Evolutionary conservation across 2,113 vertebrate genomes (phyloP).

Genomic region (Rhinolophus ferrumequinum): DNA sequence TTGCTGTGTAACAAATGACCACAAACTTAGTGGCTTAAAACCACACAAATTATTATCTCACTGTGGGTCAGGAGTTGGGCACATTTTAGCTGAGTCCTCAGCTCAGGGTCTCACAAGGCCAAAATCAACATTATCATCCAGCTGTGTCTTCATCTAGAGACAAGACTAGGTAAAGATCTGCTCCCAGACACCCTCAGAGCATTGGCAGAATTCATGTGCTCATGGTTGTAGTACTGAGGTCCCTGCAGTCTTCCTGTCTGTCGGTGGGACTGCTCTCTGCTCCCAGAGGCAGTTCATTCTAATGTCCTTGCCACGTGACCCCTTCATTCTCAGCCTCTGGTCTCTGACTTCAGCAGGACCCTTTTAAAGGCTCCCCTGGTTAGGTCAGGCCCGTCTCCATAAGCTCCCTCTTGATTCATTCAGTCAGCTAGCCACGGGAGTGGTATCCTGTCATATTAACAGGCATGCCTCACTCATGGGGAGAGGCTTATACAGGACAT

Average conservation of each 20-base stretch:
- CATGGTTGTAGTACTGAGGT: rapidly evolving
- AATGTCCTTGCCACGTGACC: background rate
- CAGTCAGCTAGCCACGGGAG: background rate
- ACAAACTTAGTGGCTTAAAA: background rate
- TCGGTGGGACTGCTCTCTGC: background rate
- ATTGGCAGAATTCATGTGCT: background rate
- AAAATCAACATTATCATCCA: background rate
- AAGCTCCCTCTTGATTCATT: background rate
- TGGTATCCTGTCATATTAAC: background rate
- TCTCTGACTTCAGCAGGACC: background rate
- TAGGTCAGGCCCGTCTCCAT: background rate
- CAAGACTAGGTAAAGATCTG: background rate
- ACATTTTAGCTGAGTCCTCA: background rate
- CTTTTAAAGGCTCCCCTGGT: background rate
- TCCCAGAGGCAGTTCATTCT: background rate
- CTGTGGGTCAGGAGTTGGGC: background rate
- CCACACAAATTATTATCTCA: too few species aligned
- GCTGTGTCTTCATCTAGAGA: background rate
- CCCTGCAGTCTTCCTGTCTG: background rate
- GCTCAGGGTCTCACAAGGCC: background rate
- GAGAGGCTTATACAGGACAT: background rate
- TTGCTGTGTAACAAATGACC: background rate
- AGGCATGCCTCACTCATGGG: background rate
- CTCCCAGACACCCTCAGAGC: background rate
- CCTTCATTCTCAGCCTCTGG: background rate